Evolutionary conservation across 2,113 vertebrate genomes (phyloP).

Genomic region (Camelus bactrianus): DNA sequence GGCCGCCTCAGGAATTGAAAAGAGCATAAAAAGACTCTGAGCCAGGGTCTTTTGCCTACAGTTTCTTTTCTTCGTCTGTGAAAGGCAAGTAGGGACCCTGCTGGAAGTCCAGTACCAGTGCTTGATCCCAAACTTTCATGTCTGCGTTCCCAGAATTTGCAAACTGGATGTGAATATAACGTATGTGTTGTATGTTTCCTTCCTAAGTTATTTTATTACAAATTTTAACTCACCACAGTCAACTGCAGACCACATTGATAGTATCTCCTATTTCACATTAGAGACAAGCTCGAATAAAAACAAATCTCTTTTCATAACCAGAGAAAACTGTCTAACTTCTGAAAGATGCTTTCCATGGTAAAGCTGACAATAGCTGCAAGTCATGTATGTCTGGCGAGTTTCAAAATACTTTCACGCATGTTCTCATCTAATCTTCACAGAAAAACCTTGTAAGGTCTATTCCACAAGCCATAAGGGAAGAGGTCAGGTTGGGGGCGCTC

Average conservation of each 20-base stretch:
- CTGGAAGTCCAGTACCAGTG: neutral
- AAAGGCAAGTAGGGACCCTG: neutral
- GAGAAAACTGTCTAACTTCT: neutral
- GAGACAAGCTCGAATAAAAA: conserved; percentile 19
- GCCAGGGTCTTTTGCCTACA: neutral
- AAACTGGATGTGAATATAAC: neutral
- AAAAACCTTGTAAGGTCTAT: neutral
- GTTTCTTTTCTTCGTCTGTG: neutral
- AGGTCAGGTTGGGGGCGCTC: neutral
- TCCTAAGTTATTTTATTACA: neutral
- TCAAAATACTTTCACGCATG: neutral
- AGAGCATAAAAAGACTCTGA: neutral
- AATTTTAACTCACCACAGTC: neutral
- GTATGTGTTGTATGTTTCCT: neutral
- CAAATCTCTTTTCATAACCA: neutral
- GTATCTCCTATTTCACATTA: neutral
- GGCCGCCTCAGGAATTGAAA: neutral
- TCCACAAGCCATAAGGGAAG: neutral
- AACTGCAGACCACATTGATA: neutral
- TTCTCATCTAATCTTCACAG: neutral
- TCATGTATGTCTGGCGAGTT: neutral
- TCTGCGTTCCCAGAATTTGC: neutral
- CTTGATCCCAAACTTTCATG: neutral
- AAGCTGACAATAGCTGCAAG: neutral
- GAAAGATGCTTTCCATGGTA: conserved; percentile 16